These are phyloP conservation scores for Tadarida brasiliensis DNA, from an alignment of 2,797 vertebrate species.

Conservation along the genomic window DNA sequence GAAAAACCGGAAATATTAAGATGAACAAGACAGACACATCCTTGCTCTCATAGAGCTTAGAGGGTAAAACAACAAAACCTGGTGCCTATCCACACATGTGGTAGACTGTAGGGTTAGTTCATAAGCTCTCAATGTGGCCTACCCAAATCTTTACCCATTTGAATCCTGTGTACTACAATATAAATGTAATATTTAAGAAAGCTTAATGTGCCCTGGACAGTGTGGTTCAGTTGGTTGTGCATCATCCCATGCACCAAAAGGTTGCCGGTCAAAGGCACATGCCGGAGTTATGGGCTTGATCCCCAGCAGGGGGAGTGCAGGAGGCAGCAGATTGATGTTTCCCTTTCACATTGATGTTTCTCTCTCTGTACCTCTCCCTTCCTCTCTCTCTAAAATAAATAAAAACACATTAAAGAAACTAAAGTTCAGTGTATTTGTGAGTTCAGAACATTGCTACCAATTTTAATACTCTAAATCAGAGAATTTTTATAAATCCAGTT, in stretches of 20 bases:
- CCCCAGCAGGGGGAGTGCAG: no score
- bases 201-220: background rate
- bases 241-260: no score
- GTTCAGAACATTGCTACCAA: background rate
- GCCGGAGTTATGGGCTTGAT: no score
- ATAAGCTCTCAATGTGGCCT: background rate
- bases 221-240: no score
- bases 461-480: slow-evolving; percentile 50
- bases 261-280: no score
- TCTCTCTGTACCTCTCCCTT: no score
- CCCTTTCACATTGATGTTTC: no score
- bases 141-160: background rate
- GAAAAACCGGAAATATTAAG: background rate
- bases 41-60: background rate
- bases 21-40: background rate
- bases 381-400: no score
- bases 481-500: slow-evolving; percentile 28
- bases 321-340: no score
- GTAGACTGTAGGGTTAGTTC: background rate
- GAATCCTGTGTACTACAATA: background rate
- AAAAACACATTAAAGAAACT: no score
- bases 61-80: slow-evolving; percentile 32
- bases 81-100: background rate
- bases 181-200: slow-evolving; percentile 24
- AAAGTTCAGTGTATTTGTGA: background rate